Percentiles rank a stretch among this genome's conserved stretches.
phyloP scores from a whole-genome alignment of 1,140 invertebrate genomes.

The Acromyrmex charruanus region DNA sequence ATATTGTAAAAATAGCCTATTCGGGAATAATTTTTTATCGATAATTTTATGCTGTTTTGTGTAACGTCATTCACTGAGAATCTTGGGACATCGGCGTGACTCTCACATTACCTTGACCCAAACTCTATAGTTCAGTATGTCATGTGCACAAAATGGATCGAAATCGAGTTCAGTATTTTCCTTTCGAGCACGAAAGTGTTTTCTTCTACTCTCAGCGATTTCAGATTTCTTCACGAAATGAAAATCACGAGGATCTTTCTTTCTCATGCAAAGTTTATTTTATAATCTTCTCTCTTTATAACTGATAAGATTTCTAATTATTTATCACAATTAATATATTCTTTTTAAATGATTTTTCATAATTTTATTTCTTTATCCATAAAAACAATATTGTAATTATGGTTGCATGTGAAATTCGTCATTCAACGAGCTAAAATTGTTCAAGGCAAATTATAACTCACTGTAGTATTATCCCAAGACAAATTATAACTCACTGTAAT shows the following conservation, averaged over 20 bases:
- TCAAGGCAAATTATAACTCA: too few species aligned
- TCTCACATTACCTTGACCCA: slow-evolving; percentile 51
- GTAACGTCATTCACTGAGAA: not conserved
- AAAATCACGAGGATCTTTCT: not conserved
- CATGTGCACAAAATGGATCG: slow-evolving; percentile 56
- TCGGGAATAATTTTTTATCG: slow-evolving; percentile 31
- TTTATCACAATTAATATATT: not conserved
- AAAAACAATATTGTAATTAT: too few species aligned
- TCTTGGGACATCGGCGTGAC: slow-evolving; percentile 1
- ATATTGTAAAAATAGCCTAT: slow-evolving; percentile 8
- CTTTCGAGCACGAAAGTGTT: not conserved
- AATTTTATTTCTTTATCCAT: too few species aligned
- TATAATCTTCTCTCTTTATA: not conserved
- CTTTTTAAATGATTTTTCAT: too few species aligned
- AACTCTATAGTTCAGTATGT: slow-evolving; percentile 46
- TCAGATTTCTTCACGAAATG: not conserved
- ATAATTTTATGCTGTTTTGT: slow-evolving; percentile 56
- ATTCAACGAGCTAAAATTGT: too few species aligned
- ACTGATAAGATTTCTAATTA: not conserved
- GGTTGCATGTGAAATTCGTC: too few species aligned
- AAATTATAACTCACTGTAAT: too few species aligned
- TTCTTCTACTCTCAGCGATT: not conserved
- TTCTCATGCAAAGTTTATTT: not conserved
- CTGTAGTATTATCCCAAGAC: too few species aligned
- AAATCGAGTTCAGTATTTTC: slow-evolving; percentile 56